phyloP scores from a whole-genome alignment of 1,140 invertebrate genomes.

The Homalodisca vitripennis region DNA sequence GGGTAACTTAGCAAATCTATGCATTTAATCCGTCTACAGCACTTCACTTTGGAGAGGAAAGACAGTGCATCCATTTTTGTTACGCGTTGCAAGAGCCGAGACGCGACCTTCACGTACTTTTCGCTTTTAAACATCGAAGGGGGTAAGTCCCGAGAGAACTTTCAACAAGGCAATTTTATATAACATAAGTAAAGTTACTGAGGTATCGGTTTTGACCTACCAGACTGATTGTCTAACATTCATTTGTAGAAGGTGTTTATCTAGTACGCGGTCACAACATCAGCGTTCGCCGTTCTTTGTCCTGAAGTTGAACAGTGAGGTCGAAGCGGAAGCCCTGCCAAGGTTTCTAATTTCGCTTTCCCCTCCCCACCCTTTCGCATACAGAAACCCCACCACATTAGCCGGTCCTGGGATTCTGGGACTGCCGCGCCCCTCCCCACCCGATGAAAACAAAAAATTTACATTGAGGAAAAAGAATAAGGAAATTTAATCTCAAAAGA shows the following conservation, averaged over 20 bases:
- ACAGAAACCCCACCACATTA: constrained; percentile 3
- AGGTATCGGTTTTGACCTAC: constrained; percentile 27
- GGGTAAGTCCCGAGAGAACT: too few species aligned
- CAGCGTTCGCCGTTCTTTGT: constrained; percentile 12
- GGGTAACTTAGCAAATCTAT: too few species aligned
- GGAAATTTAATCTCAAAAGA: too few species aligned
- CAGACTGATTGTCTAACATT: constrained; percentile 27
- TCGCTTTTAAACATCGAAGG: too few species aligned
- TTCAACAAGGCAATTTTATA: background rate
- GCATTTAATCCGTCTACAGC: too few species aligned
- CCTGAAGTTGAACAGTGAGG: background rate
- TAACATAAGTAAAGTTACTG: constrained; percentile 17
- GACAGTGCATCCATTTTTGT: too few species aligned
- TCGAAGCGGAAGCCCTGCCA: background rate
- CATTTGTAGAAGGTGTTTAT: constrained; percentile 25
- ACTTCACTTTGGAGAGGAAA: too few species aligned
- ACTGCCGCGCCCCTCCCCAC: background rate
- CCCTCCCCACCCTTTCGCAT: constrained; percentile 3
- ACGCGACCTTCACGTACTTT: constrained; percentile 9
- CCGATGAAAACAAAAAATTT: too few species aligned
- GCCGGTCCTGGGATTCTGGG: constrained; percentile 8
- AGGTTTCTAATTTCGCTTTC: constrained; percentile 19
- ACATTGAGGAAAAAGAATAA: too few species aligned
- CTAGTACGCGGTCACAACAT: constrained; percentile 3
- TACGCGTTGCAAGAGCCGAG: too few species aligned